These are phyloP conservation scores for Notarius quadriscutis DNA, from an alignment of 2,113 vertebrate species.

Conservation along the genomic window DNA sequence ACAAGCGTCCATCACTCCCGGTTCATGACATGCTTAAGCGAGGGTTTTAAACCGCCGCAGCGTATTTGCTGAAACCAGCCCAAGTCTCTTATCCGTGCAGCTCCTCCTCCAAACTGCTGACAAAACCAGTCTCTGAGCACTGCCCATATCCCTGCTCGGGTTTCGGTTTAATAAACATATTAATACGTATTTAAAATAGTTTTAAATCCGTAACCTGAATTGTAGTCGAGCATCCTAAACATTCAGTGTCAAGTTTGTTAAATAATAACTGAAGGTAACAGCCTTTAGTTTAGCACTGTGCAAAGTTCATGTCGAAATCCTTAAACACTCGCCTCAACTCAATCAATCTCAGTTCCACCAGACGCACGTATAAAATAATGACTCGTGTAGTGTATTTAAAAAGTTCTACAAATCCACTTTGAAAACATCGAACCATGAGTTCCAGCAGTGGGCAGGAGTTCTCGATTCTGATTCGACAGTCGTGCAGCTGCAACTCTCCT, in stretches of 20 bases:
- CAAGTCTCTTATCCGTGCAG: slow-evolving; percentile 5
- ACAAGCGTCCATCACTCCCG: background rate
- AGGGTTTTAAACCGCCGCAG: no score
- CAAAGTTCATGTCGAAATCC: background rate
- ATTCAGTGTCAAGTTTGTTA: no score
- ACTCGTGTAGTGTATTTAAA: no score
- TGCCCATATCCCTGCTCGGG: background rate
- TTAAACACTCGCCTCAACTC: background rate
- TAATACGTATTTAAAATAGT: no score
- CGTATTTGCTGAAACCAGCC: background rate
- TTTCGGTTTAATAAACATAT: background rate
- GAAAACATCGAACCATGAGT: background rate
- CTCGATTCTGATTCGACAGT: background rate
- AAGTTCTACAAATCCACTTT: no score
- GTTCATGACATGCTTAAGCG: background rate
- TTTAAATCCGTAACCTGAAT: background rate
- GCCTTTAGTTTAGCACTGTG: background rate
- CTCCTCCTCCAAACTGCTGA: no score
- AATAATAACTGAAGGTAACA: background rate
- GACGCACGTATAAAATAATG: no score
- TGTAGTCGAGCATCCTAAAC: background rate
- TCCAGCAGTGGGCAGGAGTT: no score
- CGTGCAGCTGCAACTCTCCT: no score
- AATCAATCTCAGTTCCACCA: background rate
- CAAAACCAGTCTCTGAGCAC: background rate